These are phyloP conservation scores for Fratercula arctica DNA, from an alignment of 2,797 vertebrate genomes.

Conservation along the genomic window DNA sequence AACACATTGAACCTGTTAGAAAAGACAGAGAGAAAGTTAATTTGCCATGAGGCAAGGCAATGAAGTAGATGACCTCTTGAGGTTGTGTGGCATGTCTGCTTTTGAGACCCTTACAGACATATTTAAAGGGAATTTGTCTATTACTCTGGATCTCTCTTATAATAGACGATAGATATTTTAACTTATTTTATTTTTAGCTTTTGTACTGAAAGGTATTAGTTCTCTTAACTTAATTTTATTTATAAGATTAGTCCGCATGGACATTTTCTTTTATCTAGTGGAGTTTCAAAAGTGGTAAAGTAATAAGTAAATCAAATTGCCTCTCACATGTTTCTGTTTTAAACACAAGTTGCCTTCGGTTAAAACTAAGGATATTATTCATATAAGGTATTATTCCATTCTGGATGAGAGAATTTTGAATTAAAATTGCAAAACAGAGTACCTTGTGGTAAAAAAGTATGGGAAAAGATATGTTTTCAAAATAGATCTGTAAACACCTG, in stretches of 20 bases:
- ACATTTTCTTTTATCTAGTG: not conserved
- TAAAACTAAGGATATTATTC: not conserved
- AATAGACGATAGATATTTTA: not conserved
- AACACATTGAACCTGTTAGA: not conserved
- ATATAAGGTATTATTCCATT: not conserved
- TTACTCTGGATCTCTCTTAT: slow-evolving; percentile 10
- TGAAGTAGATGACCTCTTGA: not conserved
- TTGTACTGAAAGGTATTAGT: not conserved
- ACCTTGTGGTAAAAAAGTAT: not conserved
- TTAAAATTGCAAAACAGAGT: not conserved
- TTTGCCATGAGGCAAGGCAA: not conserved
- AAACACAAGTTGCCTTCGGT: not conserved
- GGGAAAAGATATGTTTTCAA: not conserved
- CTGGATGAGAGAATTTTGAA: not conserved
- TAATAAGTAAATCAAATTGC: not conserved
- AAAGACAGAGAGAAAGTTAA: not conserved
- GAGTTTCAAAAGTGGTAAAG: not conserved
- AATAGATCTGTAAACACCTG: slow-evolving; percentile 5
- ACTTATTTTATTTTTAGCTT: slow-evolving; percentile 24
- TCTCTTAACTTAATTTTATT: not conserved
- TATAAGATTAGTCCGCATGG: not conserved
- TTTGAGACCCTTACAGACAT: not conserved
- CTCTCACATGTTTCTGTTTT: not conserved
- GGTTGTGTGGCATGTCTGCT: not conserved
- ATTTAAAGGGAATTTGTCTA: not conserved